Evolutionary conservation across 2,113 vertebrate genomes (phyloP), one percentile per base, ranked within the genome.

Genomic region (Gymnocephalus cernua): DNA sequence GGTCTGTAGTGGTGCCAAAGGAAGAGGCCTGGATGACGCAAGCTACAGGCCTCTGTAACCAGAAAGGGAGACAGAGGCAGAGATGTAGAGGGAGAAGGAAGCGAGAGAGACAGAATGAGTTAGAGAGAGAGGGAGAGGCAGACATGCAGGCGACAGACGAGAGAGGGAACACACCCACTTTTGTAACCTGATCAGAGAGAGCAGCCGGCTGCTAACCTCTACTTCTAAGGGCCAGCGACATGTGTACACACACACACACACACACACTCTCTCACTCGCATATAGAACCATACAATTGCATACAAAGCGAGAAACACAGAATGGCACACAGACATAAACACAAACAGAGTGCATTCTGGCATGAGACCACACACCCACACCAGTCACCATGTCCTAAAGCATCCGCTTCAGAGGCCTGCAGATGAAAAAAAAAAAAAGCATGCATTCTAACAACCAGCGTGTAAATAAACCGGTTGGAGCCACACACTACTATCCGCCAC

Each of bases 121-220:
- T 65, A 44, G 71, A 82, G 86, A 78, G 86, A 78, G 85, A 87
- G 89, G 85, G 86, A 90, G 88, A 91, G 89, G 87, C 92, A 95
- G 95, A 95, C 94, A 94, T 87, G 79, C 88, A 94, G 94, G 93
- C 95, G 91, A 92, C 93, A 93, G 92, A 87, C 79, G 89, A 94
- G 93, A 88, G 87, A 80, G 71, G 90, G 87, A 91, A 93, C 94
- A 94, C 94, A 93, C 95, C 95, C 94, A 94, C 93, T 91, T 89
- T 77, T 94, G 94, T 94, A 95, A 95, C 93, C 91, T 90, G 94
- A 95, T 94, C 93, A 92, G 76, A 91, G 93, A 84, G 85, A 88
- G 90, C 92, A 91, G 85, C 87, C 86, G 63, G 84, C 90, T 88
- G 84, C 90, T 91, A 91, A 90, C 89, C 91, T 92, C 91, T 82